Evolutionary conservation across 2,113 vertebrate species (phyloP).

Genomic region (Delphinapterus leucas): DNA sequence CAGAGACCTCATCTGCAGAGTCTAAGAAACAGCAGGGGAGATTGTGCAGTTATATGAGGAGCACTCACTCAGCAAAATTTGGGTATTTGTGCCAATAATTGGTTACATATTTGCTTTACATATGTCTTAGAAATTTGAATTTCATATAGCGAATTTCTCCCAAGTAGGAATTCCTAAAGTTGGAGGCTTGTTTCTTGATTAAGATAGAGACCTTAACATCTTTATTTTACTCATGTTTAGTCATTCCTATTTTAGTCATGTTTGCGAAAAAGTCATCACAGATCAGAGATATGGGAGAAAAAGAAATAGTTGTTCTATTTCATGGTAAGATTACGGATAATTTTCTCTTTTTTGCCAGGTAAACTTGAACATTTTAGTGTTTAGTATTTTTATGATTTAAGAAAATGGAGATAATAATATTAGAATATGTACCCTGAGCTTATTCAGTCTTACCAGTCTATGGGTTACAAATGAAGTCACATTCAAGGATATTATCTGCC

Average conservation of each 20-base stretch:
- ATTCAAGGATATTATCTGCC: neutral
- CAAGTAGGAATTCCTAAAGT: neutral
- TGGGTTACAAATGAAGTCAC: neutral
- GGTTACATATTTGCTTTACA: neutral
- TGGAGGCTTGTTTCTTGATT: neutral
- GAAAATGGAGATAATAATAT: neutral
- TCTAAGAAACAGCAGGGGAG: neutral
- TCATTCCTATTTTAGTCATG: neutral
- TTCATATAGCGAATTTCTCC: neutral
- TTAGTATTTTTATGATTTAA: neutral
- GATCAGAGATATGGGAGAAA: neutral
- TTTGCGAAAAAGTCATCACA: neutral
- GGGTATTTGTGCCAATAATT: neutral
- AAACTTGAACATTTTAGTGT: neutral
- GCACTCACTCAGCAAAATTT: neutral
- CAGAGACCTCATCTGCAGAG: conserved; percentile 4
- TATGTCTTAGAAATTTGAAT: neutral
- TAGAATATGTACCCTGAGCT: neutral
- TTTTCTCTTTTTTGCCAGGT: neutral
- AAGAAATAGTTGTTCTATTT: neutral
- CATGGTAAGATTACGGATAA: neutral
- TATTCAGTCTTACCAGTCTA: neutral
- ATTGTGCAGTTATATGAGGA: neutral
- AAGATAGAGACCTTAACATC: neutral
- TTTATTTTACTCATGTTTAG: neutral